phyloP scores from a whole-genome alignment of 1,140 invertebrate genomes.

The Rhysida immarginata region DNA sequence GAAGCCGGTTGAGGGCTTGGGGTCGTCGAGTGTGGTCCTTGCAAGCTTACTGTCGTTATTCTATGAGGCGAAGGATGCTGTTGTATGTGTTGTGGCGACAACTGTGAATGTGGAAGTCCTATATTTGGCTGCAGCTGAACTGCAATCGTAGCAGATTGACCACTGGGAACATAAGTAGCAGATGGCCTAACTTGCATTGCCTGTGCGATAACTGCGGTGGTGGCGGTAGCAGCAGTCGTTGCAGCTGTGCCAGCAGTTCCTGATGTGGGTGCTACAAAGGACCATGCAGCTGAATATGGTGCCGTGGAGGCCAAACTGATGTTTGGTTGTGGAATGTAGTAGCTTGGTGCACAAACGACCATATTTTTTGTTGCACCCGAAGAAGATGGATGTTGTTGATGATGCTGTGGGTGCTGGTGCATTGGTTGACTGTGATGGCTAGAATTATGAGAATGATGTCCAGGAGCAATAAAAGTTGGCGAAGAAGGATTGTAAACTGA shows the following conservation, averaged over 20 bases:
- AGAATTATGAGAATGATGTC: too few relatives aligned
- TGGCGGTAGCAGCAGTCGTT: too few relatives aligned
- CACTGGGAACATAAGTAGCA: neutral
- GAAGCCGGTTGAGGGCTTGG: conserved; percentile 19
- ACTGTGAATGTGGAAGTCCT: neutral
- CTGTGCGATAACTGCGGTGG: neutral
- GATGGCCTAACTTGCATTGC: neutral
- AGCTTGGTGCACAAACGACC: conserved; percentile 10
- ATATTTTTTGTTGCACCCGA: neutral
- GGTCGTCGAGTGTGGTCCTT: conserved; percentile 17
- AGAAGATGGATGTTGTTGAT: too few relatives aligned
- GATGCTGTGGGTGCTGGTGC: neutral
- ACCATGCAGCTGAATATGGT: neutral
- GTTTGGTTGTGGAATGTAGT: conserved; percentile 11
- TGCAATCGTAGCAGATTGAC: neutral
- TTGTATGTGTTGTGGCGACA: conserved; percentile 15
- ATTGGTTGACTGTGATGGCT: neutral
- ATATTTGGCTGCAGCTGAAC: neutral
- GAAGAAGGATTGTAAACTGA: too few relatives aligned
- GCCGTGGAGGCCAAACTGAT: neutral
- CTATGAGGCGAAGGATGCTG: conserved; percentile 31
- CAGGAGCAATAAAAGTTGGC: neutral
- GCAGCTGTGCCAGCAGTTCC: neutral
- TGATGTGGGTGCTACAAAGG: neutral
- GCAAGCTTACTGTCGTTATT: conserved; percentile 26